Conservation (phyloP, 2,888 invertebrate species). For the Spisula subtruncata region DNA sequence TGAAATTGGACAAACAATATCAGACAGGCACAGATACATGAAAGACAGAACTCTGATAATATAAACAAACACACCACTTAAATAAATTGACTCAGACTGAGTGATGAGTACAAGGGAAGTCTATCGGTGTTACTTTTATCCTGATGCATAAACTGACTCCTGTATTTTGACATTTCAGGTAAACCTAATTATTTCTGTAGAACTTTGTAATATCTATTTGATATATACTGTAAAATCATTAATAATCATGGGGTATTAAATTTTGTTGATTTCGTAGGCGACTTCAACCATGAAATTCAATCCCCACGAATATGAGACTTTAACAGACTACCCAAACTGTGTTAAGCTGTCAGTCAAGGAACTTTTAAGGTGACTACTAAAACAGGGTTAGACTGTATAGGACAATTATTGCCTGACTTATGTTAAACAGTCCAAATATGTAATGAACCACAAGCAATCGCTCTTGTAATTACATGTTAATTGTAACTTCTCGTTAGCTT, state of each 20-base stretch:
- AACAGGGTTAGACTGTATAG: too few relatives aligned
- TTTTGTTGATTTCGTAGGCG: too few relatives aligned
- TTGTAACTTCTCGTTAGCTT: not conserved
- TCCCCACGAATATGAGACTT: too few relatives aligned
- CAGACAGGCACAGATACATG: not conserved
- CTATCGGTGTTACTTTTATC: not conserved
- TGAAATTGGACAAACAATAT: slow-evolving; percentile 2
- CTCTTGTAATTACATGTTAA: not conserved
- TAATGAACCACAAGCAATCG: not conserved
- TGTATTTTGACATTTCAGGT: too few relatives aligned
- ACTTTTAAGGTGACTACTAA: too few relatives aligned
- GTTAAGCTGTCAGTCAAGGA: too few relatives aligned
- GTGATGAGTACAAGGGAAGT: not conserved
- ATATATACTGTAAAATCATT: too few relatives aligned
- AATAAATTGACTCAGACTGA: not conserved
- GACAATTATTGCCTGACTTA: not conserved
- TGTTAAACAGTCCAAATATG: not conserved
- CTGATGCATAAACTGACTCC: not conserved
- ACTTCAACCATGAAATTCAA: too few relatives aligned
- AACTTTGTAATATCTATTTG: too few relatives aligned
- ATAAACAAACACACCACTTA: not conserved
- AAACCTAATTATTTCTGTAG: too few relatives aligned
- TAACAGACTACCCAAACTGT: too few relatives aligned
- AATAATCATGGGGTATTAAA: too few relatives aligned
- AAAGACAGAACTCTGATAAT: not conserved